Evolutionary conservation across 2,797 vertebrate genomes (phyloP).

Genomic region (Hoplostethus mediterraneus): DNA sequence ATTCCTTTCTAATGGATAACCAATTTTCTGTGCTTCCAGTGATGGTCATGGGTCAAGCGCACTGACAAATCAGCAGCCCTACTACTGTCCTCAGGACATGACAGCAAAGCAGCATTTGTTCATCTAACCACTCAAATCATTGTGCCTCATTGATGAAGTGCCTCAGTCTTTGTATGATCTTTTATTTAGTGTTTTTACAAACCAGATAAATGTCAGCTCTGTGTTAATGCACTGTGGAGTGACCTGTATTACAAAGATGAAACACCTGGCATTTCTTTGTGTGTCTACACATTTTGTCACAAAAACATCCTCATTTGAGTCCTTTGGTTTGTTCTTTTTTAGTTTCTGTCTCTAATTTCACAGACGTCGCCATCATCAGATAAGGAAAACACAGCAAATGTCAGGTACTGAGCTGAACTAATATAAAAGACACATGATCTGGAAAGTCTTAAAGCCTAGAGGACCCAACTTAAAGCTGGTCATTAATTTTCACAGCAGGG

Average conservation of each 20-base stretch:
- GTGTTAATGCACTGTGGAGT: not conserved
- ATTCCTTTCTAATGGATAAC: not conserved
- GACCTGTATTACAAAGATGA: not conserved
- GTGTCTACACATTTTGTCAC: not conserved
- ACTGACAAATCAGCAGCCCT: not conserved
- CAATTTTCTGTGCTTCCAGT: not conserved
- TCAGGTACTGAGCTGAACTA: not conserved
- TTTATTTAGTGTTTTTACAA: not conserved
- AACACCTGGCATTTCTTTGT: not conserved
- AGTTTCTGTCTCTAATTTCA: not conserved
- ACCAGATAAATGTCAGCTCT: not conserved
- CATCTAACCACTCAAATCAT: slow-evolving; percentile 5
- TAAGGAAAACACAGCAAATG: not conserved
- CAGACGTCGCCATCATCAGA: not conserved
- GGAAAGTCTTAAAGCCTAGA: not conserved
- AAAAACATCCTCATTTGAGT: not conserved
- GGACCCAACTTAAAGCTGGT: not conserved
- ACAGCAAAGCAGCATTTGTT: not conserved
- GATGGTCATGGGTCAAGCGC: slow-evolving; percentile 15
- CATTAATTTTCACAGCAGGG: slow-evolving; percentile 10
- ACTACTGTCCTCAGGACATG: slow-evolving; percentile 3
- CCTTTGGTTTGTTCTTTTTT: not conserved
- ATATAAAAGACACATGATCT: slow-evolving; percentile 5
- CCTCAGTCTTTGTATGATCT: not conserved
- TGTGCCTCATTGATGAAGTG: not conserved